phyloP scores from a whole-genome alignment of 2,797 vertebrate species.

The Platyrinchus mystaceus region DNA sequence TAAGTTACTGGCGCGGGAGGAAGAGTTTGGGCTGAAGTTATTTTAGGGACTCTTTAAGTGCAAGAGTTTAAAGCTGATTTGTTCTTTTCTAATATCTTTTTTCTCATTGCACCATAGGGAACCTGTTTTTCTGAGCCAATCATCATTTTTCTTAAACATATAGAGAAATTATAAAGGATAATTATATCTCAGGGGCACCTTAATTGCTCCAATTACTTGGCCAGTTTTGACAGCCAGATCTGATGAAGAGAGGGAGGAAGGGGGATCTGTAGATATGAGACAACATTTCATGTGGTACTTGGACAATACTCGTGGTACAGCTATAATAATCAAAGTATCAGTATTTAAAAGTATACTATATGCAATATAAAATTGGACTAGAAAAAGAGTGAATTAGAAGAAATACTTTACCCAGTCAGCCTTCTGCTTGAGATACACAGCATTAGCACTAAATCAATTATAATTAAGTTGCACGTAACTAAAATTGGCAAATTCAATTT shows the following conservation, averaged over 20 bases:
- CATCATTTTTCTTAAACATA: slow-evolving; percentile 63
- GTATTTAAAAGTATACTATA: neutral
- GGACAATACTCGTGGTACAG: neutral
- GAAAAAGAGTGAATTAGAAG: neutral
- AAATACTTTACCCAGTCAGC: neutral
- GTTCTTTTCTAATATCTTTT: slow-evolving; percentile 9
- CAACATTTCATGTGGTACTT: neutral
- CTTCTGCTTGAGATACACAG: neutral
- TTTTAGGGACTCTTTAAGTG: slow-evolving; percentile 51
- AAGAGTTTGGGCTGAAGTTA: neutral
- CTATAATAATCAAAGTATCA: neutral
- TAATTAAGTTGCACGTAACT: slow-evolving; percentile 9
- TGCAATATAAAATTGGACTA: neutral
- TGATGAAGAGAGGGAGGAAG: slow-evolving; percentile 13
- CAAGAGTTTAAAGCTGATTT: slow-evolving; percentile 21
- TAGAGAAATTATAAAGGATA: slow-evolving; percentile 69
- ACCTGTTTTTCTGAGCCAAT: slow-evolving; percentile 54
- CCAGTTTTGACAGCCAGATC: slow-evolving; percentile 58
- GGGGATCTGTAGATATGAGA: slow-evolving; percentile 36
- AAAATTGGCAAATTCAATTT: slow-evolving; percentile 54
- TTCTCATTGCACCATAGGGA: slow-evolving; percentile 34
- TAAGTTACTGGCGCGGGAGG: neutral
- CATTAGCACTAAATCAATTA: slow-evolving; percentile 43
- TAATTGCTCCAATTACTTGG: slow-evolving; percentile 72
- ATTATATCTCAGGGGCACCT: slow-evolving; percentile 74